These are phyloP conservation scores for Polymixis flavicincta DNA, from an alignment of 2,888 invertebrate genomes.

Conservation along the genomic window DNA sequence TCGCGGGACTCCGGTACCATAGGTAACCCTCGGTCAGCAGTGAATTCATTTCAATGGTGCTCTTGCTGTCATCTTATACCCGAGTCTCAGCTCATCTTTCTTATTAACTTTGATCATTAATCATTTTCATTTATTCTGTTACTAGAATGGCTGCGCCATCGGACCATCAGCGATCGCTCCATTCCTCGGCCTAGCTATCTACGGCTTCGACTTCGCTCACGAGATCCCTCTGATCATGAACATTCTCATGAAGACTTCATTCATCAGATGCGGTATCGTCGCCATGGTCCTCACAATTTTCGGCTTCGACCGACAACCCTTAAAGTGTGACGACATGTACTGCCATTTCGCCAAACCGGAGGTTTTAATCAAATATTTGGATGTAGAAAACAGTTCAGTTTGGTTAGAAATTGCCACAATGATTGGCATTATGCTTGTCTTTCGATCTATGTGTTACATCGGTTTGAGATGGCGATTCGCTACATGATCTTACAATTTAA, in stretches of 20 bases:
- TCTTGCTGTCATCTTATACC: too few relatives aligned
- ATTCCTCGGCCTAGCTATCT: constrained; percentile 92
- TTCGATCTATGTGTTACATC: constrained; percentile 90
- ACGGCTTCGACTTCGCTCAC: constrained; percentile 93
- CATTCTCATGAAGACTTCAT: constrained; percentile 92
- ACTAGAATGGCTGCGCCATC: constrained; percentile 92
- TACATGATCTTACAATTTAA: constrained; percentile 76
- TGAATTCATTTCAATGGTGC: too few relatives aligned
- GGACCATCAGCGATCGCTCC: constrained; percentile 92
- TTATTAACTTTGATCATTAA: not conserved
- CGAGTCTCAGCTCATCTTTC: too few relatives aligned
- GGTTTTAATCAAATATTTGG: constrained; percentile 91
- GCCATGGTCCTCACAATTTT: constrained; percentile 92
- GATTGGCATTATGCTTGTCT: constrained; percentile 89
- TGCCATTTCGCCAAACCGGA: constrained; percentile 93
- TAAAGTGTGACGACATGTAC: constrained; percentile 91
- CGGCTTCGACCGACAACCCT: constrained; percentile 90
- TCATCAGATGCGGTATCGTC: constrained; percentile 92
- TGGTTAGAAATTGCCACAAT: constrained; percentile 90
- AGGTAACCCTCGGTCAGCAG: too few relatives aligned
- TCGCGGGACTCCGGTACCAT: too few relatives aligned
- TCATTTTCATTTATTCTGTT: not conserved
- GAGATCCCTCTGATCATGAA: constrained; percentile 91
- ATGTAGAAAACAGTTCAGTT: constrained; percentile 90
- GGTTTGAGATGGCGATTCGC: constrained; percentile 90